Conservation (phyloP, 2,113 vertebrate species). For the Lathamus discolor region DNA sequence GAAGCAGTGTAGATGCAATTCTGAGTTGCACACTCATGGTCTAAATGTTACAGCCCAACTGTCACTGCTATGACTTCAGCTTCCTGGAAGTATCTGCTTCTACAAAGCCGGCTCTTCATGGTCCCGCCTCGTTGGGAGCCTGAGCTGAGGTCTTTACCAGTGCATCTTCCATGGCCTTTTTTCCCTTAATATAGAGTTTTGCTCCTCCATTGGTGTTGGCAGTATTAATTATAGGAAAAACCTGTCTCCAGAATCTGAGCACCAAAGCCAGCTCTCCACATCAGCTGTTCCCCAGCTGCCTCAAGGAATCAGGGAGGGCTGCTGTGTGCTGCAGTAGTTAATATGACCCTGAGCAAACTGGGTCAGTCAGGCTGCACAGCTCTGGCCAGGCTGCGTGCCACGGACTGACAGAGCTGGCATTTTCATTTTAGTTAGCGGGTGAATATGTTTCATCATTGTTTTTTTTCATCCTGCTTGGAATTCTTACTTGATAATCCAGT, state of each 20-base stretch:
- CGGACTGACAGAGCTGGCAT: not conserved
- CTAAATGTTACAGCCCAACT: not conserved
- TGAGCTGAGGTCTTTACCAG: not conserved
- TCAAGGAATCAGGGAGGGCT: not conserved
- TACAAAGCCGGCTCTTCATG: not conserved
- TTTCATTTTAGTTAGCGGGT: not conserved
- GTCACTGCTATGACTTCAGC: not conserved
- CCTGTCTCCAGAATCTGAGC: not conserved
- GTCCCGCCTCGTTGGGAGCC: not conserved
- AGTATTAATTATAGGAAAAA: not conserved
- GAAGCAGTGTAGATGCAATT: not conserved
- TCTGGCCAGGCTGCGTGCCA: not conserved
- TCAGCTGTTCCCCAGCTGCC: not conserved
- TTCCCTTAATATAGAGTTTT: not conserved
- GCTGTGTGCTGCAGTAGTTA: not conserved
- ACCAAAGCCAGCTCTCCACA: not conserved
- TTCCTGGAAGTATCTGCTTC: not conserved
- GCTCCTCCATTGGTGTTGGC: not conserved
- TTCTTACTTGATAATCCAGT: not conserved
- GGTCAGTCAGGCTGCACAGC: not conserved
- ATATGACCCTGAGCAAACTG: not conserved
- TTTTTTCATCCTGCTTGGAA: slow-evolving; percentile 6
- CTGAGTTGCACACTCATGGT: not conserved
- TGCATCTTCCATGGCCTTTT: not conserved
- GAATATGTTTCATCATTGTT: not conserved